Evolutionary conservation across 2,888 invertebrate species (phyloP).

Genomic region (Malacosoma neustria): DNA sequence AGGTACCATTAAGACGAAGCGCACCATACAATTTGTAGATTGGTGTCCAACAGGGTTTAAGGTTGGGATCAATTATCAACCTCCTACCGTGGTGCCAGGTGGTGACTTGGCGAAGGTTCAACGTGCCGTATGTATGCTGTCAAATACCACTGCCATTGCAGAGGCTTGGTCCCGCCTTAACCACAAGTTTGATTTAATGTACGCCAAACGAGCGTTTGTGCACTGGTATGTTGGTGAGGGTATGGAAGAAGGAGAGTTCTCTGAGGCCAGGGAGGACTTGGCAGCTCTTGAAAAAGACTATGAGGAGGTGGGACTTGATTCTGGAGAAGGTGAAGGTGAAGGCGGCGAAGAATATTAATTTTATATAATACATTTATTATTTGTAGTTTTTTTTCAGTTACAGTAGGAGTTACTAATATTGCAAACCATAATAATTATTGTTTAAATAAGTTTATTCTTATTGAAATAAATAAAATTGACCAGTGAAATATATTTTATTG

Average conservation of each 20-base stretch:
- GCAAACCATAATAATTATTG: too few relatives aligned
- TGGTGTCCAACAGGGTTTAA: slow-evolving; percentile 90
- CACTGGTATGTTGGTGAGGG: slow-evolving; percentile 95
- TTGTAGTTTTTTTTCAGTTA: slow-evolving; percentile 27
- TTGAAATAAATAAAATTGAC: too few relatives aligned
- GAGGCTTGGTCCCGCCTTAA: slow-evolving; percentile 97
- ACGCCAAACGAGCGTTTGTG: slow-evolving; percentile 96
- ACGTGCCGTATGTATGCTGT: slow-evolving; percentile 96
- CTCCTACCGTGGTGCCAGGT: slow-evolving; percentile 90
- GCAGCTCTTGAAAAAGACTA: slow-evolving; percentile 89
- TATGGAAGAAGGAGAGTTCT: slow-evolving; percentile 91
- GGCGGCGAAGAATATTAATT: slow-evolving; percentile 85
- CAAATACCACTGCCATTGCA: slow-evolving; percentile 98
- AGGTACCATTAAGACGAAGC: slow-evolving; percentile 94
- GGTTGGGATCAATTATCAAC: slow-evolving; percentile 92
- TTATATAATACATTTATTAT: slow-evolving; percentile 28
- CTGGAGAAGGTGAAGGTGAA: slow-evolving; percentile 86
- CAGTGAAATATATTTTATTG: too few relatives aligned
- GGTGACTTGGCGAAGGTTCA: slow-evolving; percentile 95
- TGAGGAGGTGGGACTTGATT: slow-evolving; percentile 90
- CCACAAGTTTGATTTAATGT: slow-evolving; percentile 97
- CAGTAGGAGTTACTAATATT: too few relatives aligned
- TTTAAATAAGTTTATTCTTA: too few relatives aligned
- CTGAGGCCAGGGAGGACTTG: slow-evolving; percentile 79
- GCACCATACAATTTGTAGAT: slow-evolving; percentile 94